Conservation (phyloP, 2,113 vertebrate genomes). For the Emberiza fucata region DNA sequence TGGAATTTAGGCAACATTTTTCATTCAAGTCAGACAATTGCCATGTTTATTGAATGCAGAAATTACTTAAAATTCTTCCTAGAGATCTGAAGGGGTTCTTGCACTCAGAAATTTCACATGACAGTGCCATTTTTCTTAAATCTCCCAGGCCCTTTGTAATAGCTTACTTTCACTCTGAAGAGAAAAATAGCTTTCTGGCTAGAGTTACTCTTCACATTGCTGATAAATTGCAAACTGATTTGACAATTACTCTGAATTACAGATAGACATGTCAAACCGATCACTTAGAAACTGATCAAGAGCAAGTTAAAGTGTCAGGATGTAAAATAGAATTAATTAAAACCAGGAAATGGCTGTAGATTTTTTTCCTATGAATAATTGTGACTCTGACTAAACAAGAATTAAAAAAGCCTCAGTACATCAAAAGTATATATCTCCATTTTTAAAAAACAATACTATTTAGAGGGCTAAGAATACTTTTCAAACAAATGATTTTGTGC, state of each 20-base stretch:
- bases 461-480: neutral
- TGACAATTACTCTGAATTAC: slow-evolving; percentile 50
- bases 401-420: neutral
- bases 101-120: neutral
- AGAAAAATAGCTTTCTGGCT: slow-evolving; percentile 42
- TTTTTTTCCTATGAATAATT: neutral
- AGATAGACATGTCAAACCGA: slow-evolving; percentile 50
- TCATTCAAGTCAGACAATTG: neutral
- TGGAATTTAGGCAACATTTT: neutral
- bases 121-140: slow-evolving; percentile 22
- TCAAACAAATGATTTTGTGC: neutral
- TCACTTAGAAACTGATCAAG: slow-evolving; percentile 56
- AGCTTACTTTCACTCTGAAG: neutral
- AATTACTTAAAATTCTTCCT: neutral
- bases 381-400: neutral
- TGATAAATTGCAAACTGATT: slow-evolving; percentile 39
- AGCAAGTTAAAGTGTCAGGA: slow-evolving; percentile 39
- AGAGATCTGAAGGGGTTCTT: neutral
- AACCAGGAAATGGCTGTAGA: neutral
- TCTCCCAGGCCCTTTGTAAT: neutral
- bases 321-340: slow-evolving; percentile 57
- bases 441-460: neutral
- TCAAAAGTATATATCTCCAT: neutral
- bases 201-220: slow-evolving; percentile 14
- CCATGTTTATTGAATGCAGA: neutral